Conservation (phyloP, 2,797 vertebrate species). For the Intellagama lesueurii region DNA sequence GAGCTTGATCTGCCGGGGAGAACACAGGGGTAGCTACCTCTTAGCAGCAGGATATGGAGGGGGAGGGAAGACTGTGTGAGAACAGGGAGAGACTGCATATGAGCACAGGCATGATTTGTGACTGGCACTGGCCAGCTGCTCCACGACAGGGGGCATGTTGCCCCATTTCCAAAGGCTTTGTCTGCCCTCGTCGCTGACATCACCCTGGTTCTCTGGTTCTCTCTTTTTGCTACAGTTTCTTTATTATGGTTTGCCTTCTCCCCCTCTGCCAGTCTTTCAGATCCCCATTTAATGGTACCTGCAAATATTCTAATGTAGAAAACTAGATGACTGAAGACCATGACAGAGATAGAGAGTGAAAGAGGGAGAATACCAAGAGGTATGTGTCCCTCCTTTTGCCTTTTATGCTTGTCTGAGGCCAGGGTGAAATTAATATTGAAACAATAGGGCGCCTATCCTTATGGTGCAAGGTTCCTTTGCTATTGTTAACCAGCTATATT, state of each 20-base stretch:
- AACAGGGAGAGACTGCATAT: not conserved
- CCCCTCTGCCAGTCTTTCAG: constrained; percentile 39
- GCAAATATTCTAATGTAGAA: constrained; percentile 14
- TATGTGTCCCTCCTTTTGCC: constrained; percentile 18
- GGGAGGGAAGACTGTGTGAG: no score
- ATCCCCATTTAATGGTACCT: constrained; percentile 32
- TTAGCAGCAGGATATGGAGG: not conserved
- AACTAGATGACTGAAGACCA: not conserved
- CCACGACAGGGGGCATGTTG: not conserved
- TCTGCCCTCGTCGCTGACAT: constrained; percentile 32
- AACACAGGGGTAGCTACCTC: not conserved
- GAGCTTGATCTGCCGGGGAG: not conserved
- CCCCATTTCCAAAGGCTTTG: constrained; percentile 33
- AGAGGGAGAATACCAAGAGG: constrained; percentile 49
- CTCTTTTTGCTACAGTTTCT: constrained; percentile 21
- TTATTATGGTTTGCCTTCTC: not conserved
- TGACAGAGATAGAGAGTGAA: not conserved
- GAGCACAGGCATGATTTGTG: constrained; percentile 11
- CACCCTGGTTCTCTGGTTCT: constrained; percentile 46
- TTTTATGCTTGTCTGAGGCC: constrained; percentile 43
- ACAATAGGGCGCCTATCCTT: constrained; percentile 24
- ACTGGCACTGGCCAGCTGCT: not conserved
- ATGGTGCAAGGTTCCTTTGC: constrained; percentile 20
- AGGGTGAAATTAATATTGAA: constrained; percentile 38
- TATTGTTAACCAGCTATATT: not conserved